phyloP scores from a whole-genome alignment of 37 sponge, comb jelly and placozoan species.

The Spongilla lacustris region DNA sequence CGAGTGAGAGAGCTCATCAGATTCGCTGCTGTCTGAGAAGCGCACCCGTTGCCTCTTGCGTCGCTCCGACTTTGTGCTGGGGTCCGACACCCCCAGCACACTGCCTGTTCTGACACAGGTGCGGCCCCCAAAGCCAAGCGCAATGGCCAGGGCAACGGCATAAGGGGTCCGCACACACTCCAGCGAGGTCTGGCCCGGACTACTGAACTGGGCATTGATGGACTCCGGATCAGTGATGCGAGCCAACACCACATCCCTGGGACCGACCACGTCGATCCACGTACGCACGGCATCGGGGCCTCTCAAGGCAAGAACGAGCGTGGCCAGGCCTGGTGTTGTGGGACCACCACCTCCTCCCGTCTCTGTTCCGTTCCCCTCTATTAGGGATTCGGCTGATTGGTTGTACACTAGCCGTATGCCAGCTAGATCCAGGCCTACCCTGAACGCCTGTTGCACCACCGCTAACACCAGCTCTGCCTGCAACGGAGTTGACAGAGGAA shows the following conservation, averaged over 20 bases:
- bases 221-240: conserved; percentile 70
- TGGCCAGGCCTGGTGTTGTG: background rate
- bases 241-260: conserved; percentile 55
- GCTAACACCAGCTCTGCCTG: conserved; percentile 26
- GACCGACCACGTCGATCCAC: conserved; percentile 67
- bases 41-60: conserved; percentile 74
- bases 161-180: conserved; percentile 38
- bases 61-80: conserved; percentile 60
- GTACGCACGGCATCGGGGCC: conserved; percentile 56
- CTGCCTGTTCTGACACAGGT: conserved; percentile 55
- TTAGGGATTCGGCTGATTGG: background rate
- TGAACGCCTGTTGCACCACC: background rate
- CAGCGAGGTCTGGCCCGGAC: background rate
- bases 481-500: background rate
- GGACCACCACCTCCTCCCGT: background rate
- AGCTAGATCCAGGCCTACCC: conserved; percentile 47
- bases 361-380: background rate
- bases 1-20: conserved; percentile 31
- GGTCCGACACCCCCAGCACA: conserved; percentile 72
- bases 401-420: conserved; percentile 59
- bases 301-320: conserved; percentile 57
- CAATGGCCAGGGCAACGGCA: conserved; percentile 21
- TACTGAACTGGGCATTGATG: conserved; percentile 58
- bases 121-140: conserved; percentile 81
- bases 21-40: conserved; percentile 60